A percentile compares a stretch with the other conserved stretches of the same genome.
phyloP scores from a whole-genome alignment of 2,113 vertebrate species.

The Sebastes schlegelii region DNA sequence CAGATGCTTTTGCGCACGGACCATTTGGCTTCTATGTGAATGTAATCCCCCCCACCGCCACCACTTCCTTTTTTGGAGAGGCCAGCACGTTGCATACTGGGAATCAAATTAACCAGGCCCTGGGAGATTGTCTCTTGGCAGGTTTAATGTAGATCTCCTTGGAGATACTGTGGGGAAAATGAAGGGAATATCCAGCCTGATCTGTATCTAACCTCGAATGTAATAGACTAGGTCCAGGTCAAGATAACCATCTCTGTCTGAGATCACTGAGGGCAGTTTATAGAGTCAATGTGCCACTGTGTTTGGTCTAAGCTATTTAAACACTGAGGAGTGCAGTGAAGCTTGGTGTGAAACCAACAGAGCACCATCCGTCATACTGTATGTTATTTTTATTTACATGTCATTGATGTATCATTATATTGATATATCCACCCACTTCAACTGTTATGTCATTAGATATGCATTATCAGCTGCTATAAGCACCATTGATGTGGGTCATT shows the following conservation, averaged over 20 bases:
- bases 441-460: too few species aligned
- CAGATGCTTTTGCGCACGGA: constrained; percentile 34
- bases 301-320: constrained; percentile 19
- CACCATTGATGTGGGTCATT: too few species aligned
- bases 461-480: too few species aligned
- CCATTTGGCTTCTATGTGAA: constrained; percentile 57
- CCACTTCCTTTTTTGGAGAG: constrained; percentile 31
- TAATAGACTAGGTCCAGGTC: constrained; percentile 75
- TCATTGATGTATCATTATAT: background rate
- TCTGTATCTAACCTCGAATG: constrained; percentile 72
- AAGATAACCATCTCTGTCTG: constrained; percentile 65
- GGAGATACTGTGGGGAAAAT: constrained; percentile 70
- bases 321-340: constrained; percentile 1
- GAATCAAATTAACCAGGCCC: constrained; percentile 64
- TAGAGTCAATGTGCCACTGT: constrained; percentile 23
- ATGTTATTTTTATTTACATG: background rate
- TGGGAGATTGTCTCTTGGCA: constrained; percentile 58
- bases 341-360: background rate
- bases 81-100: constrained; percentile 40
- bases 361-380: background rate
- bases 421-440: background rate
- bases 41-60: background rate
- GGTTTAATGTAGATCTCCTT: constrained; percentile 69
- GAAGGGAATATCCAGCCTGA: constrained; percentile 65
- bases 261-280: constrained; percentile 50